Percentiles rank a stretch among this genome's conserved stretches.
phyloP scores from a whole-genome alignment of 2,797 vertebrate genomes.

The Chromis chromis region DNA sequence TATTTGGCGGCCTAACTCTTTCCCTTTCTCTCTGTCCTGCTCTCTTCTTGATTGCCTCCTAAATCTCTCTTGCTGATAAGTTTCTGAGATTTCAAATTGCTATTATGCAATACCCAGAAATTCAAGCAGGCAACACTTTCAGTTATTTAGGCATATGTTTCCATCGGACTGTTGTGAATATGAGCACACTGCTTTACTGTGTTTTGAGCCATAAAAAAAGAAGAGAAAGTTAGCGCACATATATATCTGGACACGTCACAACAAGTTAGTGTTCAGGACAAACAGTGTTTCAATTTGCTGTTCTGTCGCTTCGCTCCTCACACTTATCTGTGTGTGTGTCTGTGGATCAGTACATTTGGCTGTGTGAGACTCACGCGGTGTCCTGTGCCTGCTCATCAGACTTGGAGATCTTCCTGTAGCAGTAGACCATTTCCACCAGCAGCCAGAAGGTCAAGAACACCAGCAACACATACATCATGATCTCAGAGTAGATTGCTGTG shows the following conservation, averaged over 20 bases:
- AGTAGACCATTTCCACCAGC: slow-evolving; percentile 96
- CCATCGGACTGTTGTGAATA: neutral
- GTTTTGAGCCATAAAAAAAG: neutral
- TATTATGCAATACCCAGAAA: slow-evolving; percentile 11
- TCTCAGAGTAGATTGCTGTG: slow-evolving; percentile 92
- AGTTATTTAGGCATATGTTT: neutral
- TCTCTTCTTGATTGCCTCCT: slow-evolving; percentile 24
- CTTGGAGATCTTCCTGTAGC: slow-evolving; percentile 97
- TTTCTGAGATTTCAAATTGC: slow-evolving; percentile 22
- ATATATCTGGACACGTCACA: slow-evolving; percentile 8
- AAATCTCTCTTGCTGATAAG: slow-evolving; percentile 20
- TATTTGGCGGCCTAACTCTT: slow-evolving; percentile 10
- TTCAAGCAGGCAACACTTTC: neutral
- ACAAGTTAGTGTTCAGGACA: neutral
- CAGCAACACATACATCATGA: slow-evolving; percentile 98
- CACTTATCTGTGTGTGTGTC: slow-evolving; percentile 16
- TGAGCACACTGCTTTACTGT: neutral
- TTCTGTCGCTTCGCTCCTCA: neutral
- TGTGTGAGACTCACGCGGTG: slow-evolving; percentile 88
- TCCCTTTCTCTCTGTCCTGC: slow-evolving; percentile 14
- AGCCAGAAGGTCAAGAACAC: slow-evolving; percentile 96
- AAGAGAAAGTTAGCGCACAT: neutral
- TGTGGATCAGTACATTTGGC: slow-evolving; percentile 17
- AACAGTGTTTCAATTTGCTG: neutral
- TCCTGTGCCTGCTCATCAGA: slow-evolving; percentile 92